Base-by-base conservation (phyloP, 2,113 vertebrate species). In the Pygoscelis adeliae region DNA sequence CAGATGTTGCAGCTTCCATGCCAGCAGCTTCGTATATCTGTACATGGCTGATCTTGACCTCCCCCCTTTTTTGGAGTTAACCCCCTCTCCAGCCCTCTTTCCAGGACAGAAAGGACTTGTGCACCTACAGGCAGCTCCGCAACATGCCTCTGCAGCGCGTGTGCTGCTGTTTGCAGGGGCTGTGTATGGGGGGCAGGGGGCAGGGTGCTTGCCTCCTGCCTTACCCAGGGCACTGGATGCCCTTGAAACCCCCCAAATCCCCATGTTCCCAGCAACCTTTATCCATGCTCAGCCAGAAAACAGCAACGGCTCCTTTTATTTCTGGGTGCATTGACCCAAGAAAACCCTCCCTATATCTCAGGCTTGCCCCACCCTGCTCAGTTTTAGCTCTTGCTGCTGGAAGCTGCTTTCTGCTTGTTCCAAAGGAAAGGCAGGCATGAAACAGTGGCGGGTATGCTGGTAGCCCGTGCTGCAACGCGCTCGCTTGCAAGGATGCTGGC, bases 401-500 rank as follows among this genome's bases (percentile, higher is more conserved):
- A 49, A 84, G n/a, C n/a, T 59, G 18, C 55, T 71, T 79, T 71
- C 66, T 79, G 27, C 56, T 62, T 46, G 5, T 42, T 19, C 63
- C 6, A 1, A 63, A 46, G 70, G 40, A 61, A 23, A 32, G 65
- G 13, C 17, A 72, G 63, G n/a, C 34, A 29, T 1, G 10, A 32
- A 58, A 7, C 3, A 1, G 27, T 1, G 2, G 14, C 0, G 3
- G 27, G 4, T 27, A 4, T 5, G 11, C 46, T 5, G 1, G 59
- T 30, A 25, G 30, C 50, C 13, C 2, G 0, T 6, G 26, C 62
- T 72, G 67, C 58, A 55, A 49, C 8, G 1, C 2, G 3, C 15
- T 15, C 9, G 22, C 15, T 56, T 32, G 34, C 11, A 6, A 56
- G 78, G 53, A 14, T 46, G 50, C 50, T 44, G 73, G 40, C 34